Evolutionary conservation across 2,113 vertebrate species (phyloP), one percentile per base, ranked within the genome.

Genomic region (Muntiacus muntjak): DNA sequence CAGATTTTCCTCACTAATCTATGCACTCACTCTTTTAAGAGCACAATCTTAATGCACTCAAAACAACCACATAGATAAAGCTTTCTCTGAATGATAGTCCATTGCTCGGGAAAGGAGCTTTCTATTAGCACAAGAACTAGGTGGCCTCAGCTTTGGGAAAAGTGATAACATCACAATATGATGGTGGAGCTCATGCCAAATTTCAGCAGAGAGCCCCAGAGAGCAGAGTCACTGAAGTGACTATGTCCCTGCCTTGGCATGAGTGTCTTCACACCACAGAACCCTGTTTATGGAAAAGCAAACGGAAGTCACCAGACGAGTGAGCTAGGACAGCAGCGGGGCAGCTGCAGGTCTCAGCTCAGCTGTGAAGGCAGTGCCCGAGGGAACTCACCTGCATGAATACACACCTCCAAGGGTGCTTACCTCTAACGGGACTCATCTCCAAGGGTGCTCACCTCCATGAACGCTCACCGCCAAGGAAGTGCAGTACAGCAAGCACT

Each of bases 281-380:
- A 47, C 30, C 36, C 88, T 87, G 57, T 84, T 95, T 89, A 87
- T 76, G 92, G 90, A 58, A 85, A 95, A 95, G 13, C 45, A 71
- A 57, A 54, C 45, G n/a, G 89, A 82, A 86, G 71, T 62, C 60
- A 57, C 28, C 30, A 55, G 71, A 57, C 23, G 0, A 60, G 76
- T 8, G 11, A 91, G 62, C 36, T 79, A 62, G 54, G 33, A 54
- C 64, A 58, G 33, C 78, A 76, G 8, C 5, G 54, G 71, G 76
- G 23, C n/a, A 55, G 43, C 52, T 62, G 21, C 4, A 10, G 6
- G 30, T 36, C 30, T 91, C 60, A 78, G 26, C 81, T 94, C 17
- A n/a, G 33, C 26, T 82, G 43, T 30, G 15, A 74, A 67, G 87
- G 21, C 25, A 67, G 28, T 16, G 30, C 40, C 52, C 6, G 1